Evolutionary conservation across 35 echinoderm and acorn worm species (phyloP), one percentile per base, ranked within the genome.

Genomic region (Apostichopus californicus): DNA sequence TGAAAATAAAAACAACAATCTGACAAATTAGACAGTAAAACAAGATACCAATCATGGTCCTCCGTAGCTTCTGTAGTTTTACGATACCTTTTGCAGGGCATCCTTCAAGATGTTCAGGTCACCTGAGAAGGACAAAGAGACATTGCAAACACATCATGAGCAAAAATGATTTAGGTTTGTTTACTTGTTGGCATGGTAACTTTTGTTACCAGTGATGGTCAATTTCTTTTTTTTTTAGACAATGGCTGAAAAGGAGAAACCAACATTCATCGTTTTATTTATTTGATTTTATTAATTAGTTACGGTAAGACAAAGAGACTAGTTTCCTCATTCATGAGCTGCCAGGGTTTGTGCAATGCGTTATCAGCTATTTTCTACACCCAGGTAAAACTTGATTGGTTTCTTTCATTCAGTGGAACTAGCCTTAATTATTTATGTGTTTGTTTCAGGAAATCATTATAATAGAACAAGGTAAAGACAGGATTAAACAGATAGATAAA

Each of bases 91-190:
- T 56, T 92, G 80, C 64, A 94, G 52, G 0, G 93, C 93, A 77
- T 94, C 93, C 5, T 52, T 71, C 81, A 94, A 46, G 68, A 94
- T 94, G 66, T 77, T 92, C 65, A 94, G 93, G 71, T 94, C 93
- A 92, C 90, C 93, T 94, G 80, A 65, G 13, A 77, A 65, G 11
- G 68, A 14, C 6, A 90, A 12, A 79, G 34, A 46, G 34, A 4
- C 28, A 68, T 52, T 75, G 11, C 59, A 71, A 55, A 2, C 18
- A 7, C n/a, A 21, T 22, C 57, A 89, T 8, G 23, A 21, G 15
- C 70, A 17, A 73, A 7, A 71, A 13, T 13, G 18, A 66, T 7
- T 6, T 14, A 88, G n/a, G 15, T 18, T 12, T 20, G 54, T 71
- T 15, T 5, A 15, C 20, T 59, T 59, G 54, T 15, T 6, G 17